Conservation (phyloP, 2,797 vertebrate genomes). For the Sorex maritimensis region DNA sequence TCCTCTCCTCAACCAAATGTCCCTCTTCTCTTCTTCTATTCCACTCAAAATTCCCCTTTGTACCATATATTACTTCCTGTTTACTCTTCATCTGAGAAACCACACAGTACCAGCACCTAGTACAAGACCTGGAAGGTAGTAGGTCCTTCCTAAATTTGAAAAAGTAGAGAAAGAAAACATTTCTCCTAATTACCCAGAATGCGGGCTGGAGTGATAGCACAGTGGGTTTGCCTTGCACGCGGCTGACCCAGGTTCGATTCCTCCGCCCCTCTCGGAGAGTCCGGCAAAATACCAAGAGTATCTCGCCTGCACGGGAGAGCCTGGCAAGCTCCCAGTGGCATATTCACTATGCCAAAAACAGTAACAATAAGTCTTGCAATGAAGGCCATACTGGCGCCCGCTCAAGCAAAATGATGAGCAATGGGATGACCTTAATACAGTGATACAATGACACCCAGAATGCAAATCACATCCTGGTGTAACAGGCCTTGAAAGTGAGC, state of each 20-base stretch:
- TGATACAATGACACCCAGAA: background rate
- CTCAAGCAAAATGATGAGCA: too few species aligned
- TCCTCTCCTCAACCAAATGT: background rate
- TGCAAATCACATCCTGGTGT: background rate
- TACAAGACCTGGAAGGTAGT: background rate
- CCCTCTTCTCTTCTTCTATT: background rate
- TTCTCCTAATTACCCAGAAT: background rate
- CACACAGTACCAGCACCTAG: background rate
- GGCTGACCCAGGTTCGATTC: too few species aligned
- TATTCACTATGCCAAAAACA: too few species aligned
- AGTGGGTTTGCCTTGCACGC: too few species aligned
- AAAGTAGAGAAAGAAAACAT: background rate
- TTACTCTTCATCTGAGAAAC: background rate
- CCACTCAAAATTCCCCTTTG: background rate
- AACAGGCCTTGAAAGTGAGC: conserved; percentile 23
- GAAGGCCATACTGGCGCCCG: too few species aligned
- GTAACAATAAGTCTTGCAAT: too few species aligned
- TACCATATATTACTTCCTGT: background rate
- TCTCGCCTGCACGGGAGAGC: too few species aligned
- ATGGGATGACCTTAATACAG: too few species aligned
- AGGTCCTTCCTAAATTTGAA: background rate
- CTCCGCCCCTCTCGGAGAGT: too few species aligned
- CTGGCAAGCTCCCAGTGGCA: too few species aligned
- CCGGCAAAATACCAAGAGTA: too few species aligned
- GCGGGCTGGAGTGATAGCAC: background rate